Conservation (phyloP, 2,888 invertebrate species). For the Eulithis testata region DNA sequence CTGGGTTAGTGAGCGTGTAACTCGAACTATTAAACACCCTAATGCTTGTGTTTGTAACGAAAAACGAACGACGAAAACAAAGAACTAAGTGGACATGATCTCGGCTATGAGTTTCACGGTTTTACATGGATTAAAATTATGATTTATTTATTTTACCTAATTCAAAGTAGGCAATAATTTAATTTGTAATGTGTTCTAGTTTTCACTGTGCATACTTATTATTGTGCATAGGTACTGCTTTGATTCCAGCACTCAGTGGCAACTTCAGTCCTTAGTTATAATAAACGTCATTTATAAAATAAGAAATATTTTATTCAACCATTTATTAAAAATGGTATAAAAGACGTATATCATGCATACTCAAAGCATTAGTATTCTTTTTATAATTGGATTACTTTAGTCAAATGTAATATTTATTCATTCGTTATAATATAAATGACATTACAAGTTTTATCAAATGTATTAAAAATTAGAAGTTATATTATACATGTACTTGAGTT, state of each 20-base stretch:
- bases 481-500: slow-evolving; percentile 12
- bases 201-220: slow-evolving; percentile 43
- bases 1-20: slow-evolving; percentile 30
- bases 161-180: background rate
- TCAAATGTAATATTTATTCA: background rate
- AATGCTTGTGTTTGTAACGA: background rate
- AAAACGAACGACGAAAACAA: no score
- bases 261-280: slow-evolving; percentile 43
- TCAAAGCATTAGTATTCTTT: slow-evolving; percentile 10
- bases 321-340: slow-evolving; percentile 3
- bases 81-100: no score
- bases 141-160: no score
- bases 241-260: slow-evolving; percentile 45
- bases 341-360: slow-evolving; percentile 1
- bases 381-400: slow-evolving; percentile 1
- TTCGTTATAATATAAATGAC: background rate
- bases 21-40: background rate
- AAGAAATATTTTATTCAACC: slow-evolving; percentile 9
- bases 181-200: slow-evolving; percentile 35
- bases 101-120: no score
- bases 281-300: slow-evolving; percentile 7
- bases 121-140: no score
- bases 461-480: background rate
- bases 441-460: slow-evolving; percentile 19
- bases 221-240: slow-evolving; percentile 56